Evolutionary conservation across 2,113 vertebrate species (phyloP).

Genomic region (Sakesphorus luctuosus): DNA sequence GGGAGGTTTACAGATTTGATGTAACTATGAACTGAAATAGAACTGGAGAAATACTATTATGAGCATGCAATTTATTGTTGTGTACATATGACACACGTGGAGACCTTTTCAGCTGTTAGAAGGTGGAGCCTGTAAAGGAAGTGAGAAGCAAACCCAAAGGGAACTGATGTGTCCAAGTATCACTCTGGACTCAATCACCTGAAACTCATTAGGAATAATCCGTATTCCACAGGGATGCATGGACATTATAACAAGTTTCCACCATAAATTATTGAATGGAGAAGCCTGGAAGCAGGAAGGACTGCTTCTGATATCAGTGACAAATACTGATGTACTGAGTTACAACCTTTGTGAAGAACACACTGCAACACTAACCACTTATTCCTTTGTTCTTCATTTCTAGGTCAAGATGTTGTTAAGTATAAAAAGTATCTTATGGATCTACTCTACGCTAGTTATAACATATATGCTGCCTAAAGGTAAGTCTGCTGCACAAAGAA

Average conservation of each 20-base stretch:
- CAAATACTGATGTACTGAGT: background rate
- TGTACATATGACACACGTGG: background rate
- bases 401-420: constrained; percentile 90
- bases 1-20: background rate
- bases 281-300: background rate
- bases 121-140: background rate
- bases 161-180: background rate
- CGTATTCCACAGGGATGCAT: background rate
- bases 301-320: background rate
- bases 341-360: background rate
- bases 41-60: background rate
- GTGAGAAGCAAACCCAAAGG: background rate
- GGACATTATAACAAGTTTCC: background rate
- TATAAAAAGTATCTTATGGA: constrained; percentile 90
- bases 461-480: constrained; percentile 74
- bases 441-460: constrained; percentile 81
- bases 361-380: background rate
- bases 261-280: background rate
- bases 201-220: background rate
- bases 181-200: background rate
- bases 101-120: background rate
- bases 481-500: constrained; percentile 59
- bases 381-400: constrained; percentile 52
- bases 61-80: background rate
- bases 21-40: background rate